A percentile compares a stretch with the other conserved stretches of the same genome.
Evolutionary conservation across 2,113 vertebrate genomes (phyloP).

Genomic region (Micromys minutus): DNA sequence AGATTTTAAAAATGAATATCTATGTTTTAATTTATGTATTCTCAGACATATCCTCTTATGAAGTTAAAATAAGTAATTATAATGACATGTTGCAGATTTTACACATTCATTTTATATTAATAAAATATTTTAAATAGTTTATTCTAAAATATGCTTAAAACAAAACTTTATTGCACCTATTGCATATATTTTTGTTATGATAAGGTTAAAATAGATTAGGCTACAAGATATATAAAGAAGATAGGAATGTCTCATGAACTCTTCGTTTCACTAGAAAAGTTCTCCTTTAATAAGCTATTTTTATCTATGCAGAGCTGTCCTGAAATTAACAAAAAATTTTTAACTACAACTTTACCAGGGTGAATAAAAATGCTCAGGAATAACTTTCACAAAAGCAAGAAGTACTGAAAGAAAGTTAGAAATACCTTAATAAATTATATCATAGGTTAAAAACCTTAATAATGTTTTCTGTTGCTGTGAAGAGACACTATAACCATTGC

Average conservation of each 20-base stretch:
- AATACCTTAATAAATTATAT: not conserved
- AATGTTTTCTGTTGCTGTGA: too few species aligned
- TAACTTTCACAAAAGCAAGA: not conserved
- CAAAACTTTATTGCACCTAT: not conserved
- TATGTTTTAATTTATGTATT: constrained; percentile 24
- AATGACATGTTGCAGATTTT: not conserved
- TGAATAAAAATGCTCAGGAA: not conserved
- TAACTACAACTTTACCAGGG: not conserved
- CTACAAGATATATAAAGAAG: not conserved
- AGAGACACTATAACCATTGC: too few species aligned
- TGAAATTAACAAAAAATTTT: not conserved
- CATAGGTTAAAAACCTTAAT: too few species aligned
- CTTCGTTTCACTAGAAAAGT: not conserved
- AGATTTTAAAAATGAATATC: not conserved
- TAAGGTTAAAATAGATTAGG: not conserved
- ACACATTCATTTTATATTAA: not conserved
- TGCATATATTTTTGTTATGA: not conserved
- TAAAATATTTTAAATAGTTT: constrained; percentile 16
- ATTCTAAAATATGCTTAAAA: constrained; percentile 34
- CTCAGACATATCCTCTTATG: not conserved
- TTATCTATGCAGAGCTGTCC: not conserved
- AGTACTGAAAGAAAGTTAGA: not conserved
- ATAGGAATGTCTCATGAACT: not conserved
- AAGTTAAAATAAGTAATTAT: constrained; percentile 43
- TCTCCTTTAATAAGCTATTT: constrained; percentile 6